Percentiles rank a stretch among this genome's conserved stretches.
phyloP scores from a whole-genome alignment of 2,888 invertebrate genomes.

The Nomada fucata region DNA sequence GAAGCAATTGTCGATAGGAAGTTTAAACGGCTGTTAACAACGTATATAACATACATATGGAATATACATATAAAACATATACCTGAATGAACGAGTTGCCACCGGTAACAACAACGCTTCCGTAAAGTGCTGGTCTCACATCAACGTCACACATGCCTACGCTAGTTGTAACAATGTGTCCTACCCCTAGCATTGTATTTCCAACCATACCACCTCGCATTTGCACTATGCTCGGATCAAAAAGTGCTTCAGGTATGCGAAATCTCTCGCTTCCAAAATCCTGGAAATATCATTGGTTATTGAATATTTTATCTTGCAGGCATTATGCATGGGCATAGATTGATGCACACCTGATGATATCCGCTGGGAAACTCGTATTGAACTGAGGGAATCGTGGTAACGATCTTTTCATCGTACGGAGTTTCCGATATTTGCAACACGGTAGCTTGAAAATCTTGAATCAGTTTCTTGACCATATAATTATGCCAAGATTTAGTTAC shows the following conservation, averaged over 20 bases:
- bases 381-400: constrained; percentile 94
- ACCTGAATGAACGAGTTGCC: constrained; percentile 95
- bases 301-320: not conserved
- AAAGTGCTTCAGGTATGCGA: constrained; percentile 96
- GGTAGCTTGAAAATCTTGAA: constrained; percentile 90
- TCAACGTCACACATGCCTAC: constrained; percentile 99
- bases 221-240: constrained; percentile 90
- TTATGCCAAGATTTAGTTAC: constrained; percentile 97
- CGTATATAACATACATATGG: no score
- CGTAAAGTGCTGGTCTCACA: constrained; percentile 97
- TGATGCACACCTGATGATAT: constrained; percentile 90
- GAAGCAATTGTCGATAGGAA: constrained; percentile 56
- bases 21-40: not conserved
- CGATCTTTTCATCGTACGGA: constrained; percentile 95
- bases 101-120: constrained; percentile 97
- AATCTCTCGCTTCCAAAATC: constrained; percentile 98
- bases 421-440: constrained; percentile 94
- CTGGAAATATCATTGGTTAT: constrained; percentile 71
- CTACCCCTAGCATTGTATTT: constrained; percentile 94
- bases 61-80: constrained; percentile 39
- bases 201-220: constrained; percentile 85
- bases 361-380: constrained; percentile 99
- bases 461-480: constrained; percentile 95
- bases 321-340: not conserved
- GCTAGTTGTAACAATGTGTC: constrained; percentile 93